Percentiles rank a stretch among this genome's conserved stretches.
phyloP scores from a whole-genome alignment of 2,888 invertebrate species.

The Agonum fuliginosum region DNA sequence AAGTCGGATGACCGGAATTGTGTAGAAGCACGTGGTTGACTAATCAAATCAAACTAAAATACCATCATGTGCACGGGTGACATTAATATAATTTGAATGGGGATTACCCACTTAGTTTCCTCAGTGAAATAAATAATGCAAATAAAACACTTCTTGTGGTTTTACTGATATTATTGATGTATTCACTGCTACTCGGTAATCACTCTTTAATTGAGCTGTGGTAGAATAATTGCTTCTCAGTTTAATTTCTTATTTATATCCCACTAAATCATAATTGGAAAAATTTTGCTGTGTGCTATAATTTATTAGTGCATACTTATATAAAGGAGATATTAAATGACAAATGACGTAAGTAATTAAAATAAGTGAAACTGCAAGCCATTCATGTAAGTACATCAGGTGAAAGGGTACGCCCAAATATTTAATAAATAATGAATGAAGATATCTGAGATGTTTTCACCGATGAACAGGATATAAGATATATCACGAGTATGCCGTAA shows the following conservation, averaged over 20 bases:
- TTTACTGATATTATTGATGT: slow-evolving; percentile 14
- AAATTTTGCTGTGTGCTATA: neutral
- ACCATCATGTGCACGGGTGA: slow-evolving; percentile 18
- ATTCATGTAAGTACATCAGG: slow-evolving; percentile 12
- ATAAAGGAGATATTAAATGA: slow-evolving; percentile 6
- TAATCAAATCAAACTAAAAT: neutral
- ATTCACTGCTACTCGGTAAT: neutral
- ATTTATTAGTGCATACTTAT: slow-evolving; percentile 8
- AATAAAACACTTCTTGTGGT: neutral
- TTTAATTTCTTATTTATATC: slow-evolving; percentile 4
- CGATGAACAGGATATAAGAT: neutral
- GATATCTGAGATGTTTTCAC: neutral
- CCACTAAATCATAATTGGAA: slow-evolving; percentile 6
- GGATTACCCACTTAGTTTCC: slow-evolving; percentile 25
- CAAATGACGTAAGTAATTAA: neutral
- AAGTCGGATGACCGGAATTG: slow-evolving; percentile 42
- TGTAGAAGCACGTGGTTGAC: neutral
- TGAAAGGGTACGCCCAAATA: slow-evolving; percentile 14
- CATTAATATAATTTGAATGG: slow-evolving; percentile 26
- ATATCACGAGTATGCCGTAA: neutral
- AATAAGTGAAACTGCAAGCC: slow-evolving; percentile 24
- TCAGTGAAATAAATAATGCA: neutral
- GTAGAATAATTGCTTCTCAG: neutral
- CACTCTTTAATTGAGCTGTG: slow-evolving; percentile 13
- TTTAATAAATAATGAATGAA: slow-evolving; percentile 26